Percentiles rank a stretch among this genome's conserved stretches.
These are phyloP conservation scores for Anagyrus pseudococci DNA, from an alignment of 2,888 invertebrate species.

Conservation along the genomic window DNA sequence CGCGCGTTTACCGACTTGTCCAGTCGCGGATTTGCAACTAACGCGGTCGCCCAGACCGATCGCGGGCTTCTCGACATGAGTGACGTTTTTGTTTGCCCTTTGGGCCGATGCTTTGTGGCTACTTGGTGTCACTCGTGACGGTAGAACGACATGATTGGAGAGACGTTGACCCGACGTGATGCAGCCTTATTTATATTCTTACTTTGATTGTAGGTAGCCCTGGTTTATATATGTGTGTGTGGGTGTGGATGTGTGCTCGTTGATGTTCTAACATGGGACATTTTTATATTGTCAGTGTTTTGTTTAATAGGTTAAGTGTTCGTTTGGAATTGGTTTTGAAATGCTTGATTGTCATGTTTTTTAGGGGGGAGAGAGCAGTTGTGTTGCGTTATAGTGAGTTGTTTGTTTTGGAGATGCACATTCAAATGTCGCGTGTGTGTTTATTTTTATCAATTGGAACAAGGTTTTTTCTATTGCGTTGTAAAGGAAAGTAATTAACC, in stretches of 20 bases:
- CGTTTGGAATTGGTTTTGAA: too few relatives aligned
- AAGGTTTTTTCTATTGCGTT: too few relatives aligned
- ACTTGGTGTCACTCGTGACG: background rate
- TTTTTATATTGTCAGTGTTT: too few relatives aligned
- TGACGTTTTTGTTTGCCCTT: background rate
- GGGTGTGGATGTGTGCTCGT: background rate
- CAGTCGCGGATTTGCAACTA: slow-evolving; percentile 23
- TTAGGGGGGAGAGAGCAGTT: too few relatives aligned
- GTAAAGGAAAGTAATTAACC: too few relatives aligned
- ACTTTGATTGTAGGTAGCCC: slow-evolving; percentile 29
- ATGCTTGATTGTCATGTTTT: too few relatives aligned
- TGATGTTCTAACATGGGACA: background rate
- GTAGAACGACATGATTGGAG: slow-evolving; percentile 11
- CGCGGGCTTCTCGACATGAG: background rate
- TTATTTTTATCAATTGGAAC: too few relatives aligned
- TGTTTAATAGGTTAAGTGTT: background rate
- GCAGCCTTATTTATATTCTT: slow-evolving; percentile 35
- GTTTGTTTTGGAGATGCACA: too few relatives aligned
- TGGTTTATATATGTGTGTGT: background rate
- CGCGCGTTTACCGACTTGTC: slow-evolving; percentile 10
- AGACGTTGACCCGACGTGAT: slow-evolving; percentile 19
- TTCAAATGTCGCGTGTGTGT: too few relatives aligned
- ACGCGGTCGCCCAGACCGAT: background rate
- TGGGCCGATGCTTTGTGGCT: background rate
- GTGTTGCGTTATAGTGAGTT: background rate